A percentile compares a stretch with the other conserved stretches of the same genome.
These are phyloP conservation scores for Ceramica pisi DNA, from an alignment of 2,888 invertebrate species.

Conservation along the genomic window DNA sequence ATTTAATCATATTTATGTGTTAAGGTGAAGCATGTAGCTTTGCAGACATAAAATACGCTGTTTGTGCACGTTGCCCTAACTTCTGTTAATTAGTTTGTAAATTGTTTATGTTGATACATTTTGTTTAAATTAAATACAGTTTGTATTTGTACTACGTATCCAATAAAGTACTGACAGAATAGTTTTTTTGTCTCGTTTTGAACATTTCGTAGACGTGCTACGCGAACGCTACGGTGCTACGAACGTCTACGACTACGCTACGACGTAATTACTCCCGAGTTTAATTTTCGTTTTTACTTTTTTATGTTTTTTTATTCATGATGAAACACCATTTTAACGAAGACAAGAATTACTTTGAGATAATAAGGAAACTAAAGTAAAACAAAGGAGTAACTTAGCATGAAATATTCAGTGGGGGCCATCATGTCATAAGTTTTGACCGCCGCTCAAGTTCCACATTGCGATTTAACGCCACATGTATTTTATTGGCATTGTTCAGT, in stretches of 20 bases:
- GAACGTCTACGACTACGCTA: constrained; percentile 59
- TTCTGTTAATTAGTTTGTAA: constrained; percentile 35
- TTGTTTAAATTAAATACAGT: constrained; percentile 47
- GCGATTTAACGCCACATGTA: constrained; percentile 67
- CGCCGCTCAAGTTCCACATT: constrained; percentile 43
- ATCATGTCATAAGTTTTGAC: constrained; percentile 49
- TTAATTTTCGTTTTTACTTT: constrained; percentile 60
- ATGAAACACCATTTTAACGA: constrained; percentile 38
- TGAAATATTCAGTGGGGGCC: constrained; percentile 46
- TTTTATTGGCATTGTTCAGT: constrained; percentile 75
- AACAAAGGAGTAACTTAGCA: constrained; percentile 26
- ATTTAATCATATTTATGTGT: constrained; percentile 28
- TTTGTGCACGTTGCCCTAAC: constrained; percentile 16
- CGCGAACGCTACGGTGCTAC: constrained; percentile 60
- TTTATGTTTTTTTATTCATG: constrained; percentile 40
- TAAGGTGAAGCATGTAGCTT: constrained; percentile 23
- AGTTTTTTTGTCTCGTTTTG: constrained; percentile 41
- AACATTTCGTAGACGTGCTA: constrained; percentile 61
- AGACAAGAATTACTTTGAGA: constrained; percentile 38
- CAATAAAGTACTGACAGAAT: constrained; percentile 42
- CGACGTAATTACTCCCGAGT: constrained; percentile 59
- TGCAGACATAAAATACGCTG: constrained; percentile 31
- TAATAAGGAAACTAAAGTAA: constrained; percentile 46
- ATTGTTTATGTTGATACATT: constrained; percentile 44
- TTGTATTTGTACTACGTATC: constrained; percentile 21